A percentile compares a stretch with the other conserved stretches of the same genome.
Evolutionary conservation across 1,140 invertebrate genomes (phyloP).

Genomic region (Copidosoma floridanum): DNA sequence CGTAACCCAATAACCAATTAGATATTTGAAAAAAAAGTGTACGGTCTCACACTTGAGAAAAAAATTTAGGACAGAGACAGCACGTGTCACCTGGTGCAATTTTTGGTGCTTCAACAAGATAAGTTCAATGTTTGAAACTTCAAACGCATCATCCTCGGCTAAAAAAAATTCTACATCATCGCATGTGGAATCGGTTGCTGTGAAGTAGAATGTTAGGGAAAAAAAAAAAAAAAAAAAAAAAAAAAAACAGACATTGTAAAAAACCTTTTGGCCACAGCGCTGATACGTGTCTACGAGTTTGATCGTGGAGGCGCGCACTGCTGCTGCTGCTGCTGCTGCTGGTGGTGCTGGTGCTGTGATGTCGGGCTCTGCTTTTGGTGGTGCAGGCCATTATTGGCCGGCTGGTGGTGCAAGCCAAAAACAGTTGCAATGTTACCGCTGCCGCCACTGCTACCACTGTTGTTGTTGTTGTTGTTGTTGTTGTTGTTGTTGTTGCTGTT

Average conservation of each 20-base stretch:
- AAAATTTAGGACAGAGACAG: too few relatives aligned
- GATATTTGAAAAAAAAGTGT: too few relatives aligned
- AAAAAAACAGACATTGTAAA: slow-evolving; percentile 34
- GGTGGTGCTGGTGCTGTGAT: slow-evolving; percentile 61
- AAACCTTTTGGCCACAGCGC: slow-evolving; percentile 68
- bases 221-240: background rate
- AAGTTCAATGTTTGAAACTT: too few relatives aligned
- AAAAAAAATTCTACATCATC: too few relatives aligned
- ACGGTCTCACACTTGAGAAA: too few relatives aligned
- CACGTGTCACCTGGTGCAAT: too few relatives aligned
- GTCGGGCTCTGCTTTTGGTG: slow-evolving; percentile 58
- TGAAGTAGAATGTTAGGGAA: background rate
- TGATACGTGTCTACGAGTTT: slow-evolving; percentile 73
- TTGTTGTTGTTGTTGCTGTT: slow-evolving; percentile 15
- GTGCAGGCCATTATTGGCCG: slow-evolving; percentile 55
- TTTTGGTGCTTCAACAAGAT: too few relatives aligned
- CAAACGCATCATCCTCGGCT: too few relatives aligned
- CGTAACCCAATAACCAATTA: too few relatives aligned
- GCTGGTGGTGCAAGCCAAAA: slow-evolving; percentile 46
- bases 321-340: too few relatives aligned
- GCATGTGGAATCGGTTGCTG: background rate
- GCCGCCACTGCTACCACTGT: background rate
- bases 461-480: background rate
- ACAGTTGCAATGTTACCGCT: background rate
- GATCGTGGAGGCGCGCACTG: slow-evolving; percentile 69